Evolutionary conservation across 2,797 vertebrate genomes (phyloP), one percentile per base, ranked within the genome.

Genomic region (Scolopax bukidnonensis): DNA sequence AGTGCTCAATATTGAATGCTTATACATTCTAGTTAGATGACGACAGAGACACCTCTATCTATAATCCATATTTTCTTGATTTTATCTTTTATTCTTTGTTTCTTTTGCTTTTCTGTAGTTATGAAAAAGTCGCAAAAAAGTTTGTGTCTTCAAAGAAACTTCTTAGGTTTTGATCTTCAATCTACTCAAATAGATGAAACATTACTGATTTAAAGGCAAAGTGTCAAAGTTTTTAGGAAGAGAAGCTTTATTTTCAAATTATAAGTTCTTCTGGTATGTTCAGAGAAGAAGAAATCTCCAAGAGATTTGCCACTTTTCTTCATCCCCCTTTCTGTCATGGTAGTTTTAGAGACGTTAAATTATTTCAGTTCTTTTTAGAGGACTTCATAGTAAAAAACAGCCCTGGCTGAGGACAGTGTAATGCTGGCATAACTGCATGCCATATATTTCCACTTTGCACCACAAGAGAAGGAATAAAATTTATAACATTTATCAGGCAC

Each of bases 361-460:
- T 83, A 83, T 64, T 83, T 68, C 3, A 1, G 16, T 25, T 53
- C 36, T 68, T 71, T 88, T 69, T 73, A 74, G 23, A 82, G 30
- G 41, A 86, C 47, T 94, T 90, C 28, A 54, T 51, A 73, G 59
- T 73, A 70, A 89, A 93, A 93, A 89, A 40, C 21, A 51, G 30
- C 28, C 40, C 67, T 85, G 48, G 19, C 84, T 74, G 75, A 84
- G 47, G 71, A 50, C 53, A 75, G 21, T 17, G 32, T 69, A 68
- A 50, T 28, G 23, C 32, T 91, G 87, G 47, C 51, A 68, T 88
- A 86, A 91, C 48, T 67, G 67, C 36, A 25, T 48, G 59, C 63
- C n/a, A 4, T 92, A 70, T 90, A 94, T 95, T 93, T 90, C 74
- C 70, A 88, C 67, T 94, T 93, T 89, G 43, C 48, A 89, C 69